Conservation (phyloP, 2,888 invertebrate genomes). For the Dioctria rufipes region DNA sequence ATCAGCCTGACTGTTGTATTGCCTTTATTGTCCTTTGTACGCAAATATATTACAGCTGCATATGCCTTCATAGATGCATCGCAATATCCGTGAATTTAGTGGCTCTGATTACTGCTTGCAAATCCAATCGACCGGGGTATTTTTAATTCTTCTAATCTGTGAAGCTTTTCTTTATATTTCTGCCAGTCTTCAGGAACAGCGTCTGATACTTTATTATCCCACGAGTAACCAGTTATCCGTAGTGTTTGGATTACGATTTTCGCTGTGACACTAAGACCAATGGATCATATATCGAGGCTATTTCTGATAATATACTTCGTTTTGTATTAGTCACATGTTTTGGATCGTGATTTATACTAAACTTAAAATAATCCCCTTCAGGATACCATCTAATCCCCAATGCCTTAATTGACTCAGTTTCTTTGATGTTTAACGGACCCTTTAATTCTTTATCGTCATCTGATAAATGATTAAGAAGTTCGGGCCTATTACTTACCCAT, state of each 20-base stretch:
- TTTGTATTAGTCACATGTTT: neutral
- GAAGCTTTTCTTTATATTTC: too few relatives aligned
- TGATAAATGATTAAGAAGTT: neutral
- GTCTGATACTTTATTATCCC: neutral
- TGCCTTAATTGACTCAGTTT: neutral
- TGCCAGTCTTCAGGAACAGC: too few relatives aligned
- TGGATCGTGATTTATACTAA: neutral
- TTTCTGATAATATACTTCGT: conserved; percentile 23
- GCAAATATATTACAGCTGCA: too few relatives aligned
- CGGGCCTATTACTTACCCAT: neutral
- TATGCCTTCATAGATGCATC: too few relatives aligned
- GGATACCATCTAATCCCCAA: conserved; percentile 20
- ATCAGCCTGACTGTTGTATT: too few relatives aligned
- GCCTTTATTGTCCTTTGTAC: too few relatives aligned
- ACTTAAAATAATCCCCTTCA: conserved; percentile 15
- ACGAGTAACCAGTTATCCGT: too few relatives aligned
- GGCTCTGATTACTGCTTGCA: too few relatives aligned
- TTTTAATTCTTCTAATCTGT: too few relatives aligned
- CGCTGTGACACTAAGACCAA: neutral
- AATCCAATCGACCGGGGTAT: too few relatives aligned
- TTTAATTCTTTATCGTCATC: neutral
- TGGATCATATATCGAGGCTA: conserved; percentile 25
- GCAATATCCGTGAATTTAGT: too few relatives aligned
- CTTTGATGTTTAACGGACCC: neutral
- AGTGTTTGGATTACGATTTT: neutral